Conservation (phyloP, 2,113 vertebrate genomes). For the Malurus melanocephalus region DNA sequence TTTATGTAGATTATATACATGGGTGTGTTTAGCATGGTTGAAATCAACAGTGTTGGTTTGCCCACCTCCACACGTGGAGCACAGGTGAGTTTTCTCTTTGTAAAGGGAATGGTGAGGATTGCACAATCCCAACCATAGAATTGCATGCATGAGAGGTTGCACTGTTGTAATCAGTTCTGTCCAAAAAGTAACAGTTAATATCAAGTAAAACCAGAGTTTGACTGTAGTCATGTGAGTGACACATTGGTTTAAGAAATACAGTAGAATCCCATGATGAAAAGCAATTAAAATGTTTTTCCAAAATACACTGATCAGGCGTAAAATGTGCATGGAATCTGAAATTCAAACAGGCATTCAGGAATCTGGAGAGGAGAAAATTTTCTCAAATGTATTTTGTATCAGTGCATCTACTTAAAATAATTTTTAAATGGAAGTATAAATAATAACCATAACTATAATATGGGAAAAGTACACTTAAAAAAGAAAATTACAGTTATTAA, state of each 20-base stretch:
- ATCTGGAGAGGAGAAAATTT: background rate
- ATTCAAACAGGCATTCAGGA: background rate
- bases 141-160: background rate
- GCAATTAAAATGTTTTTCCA: background rate
- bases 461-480: background rate
- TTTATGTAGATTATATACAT: background rate
- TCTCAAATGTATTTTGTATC: background rate
- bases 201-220: background rate
- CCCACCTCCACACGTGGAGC: fast-evolving
- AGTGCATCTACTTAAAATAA: background rate
- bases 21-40: background rate
- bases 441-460: background rate
- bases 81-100: background rate
- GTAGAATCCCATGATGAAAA: background rate
- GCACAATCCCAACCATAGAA: background rate
- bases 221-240: background rate
- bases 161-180: background rate
- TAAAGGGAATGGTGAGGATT: background rate
- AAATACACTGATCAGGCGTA: background rate
- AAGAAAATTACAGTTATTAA: background rate
- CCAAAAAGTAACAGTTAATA: background rate
- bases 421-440: background rate
- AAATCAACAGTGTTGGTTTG: background rate
- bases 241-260: background rate
- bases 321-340: background rate